Conservation (phyloP, 1,140 invertebrate species). For the Sycophila sp. region DNA sequence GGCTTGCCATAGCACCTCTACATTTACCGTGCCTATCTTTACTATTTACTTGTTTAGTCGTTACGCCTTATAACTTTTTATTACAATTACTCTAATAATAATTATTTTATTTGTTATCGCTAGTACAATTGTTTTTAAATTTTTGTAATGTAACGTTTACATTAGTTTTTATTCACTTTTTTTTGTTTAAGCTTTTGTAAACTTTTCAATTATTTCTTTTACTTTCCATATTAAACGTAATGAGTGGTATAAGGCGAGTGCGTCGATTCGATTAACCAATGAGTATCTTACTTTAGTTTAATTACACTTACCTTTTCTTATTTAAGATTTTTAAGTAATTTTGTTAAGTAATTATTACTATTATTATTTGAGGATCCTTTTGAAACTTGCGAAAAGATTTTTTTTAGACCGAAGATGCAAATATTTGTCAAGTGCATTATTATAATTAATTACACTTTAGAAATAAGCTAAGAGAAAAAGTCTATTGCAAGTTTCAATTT, state of each 20-base stretch:
- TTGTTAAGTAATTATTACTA: not conserved
- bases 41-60: constrained; percentile 27
- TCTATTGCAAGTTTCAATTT: not conserved
- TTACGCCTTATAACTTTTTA: constrained; percentile 48
- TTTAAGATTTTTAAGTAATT: too few species aligned
- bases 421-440: not conserved
- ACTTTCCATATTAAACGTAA: constrained; percentile 30
- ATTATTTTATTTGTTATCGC: constrained; percentile 52
- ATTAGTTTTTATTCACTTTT: constrained; percentile 43
- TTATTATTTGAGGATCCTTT: constrained; percentile 7
- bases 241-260: not conserved
- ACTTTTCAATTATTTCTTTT: constrained; percentile 41
- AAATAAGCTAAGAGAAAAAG: not conserved
- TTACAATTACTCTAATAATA: constrained; percentile 51
- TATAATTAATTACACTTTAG: not conserved
- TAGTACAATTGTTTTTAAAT: constrained; percentile 43
- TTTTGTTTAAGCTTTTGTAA: constrained; percentile 42
- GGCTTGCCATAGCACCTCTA: constrained; percentile 52
- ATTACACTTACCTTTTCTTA: not conserved
- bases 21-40: constrained; percentile 64
- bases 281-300: not conserved
- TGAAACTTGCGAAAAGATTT: not conserved
- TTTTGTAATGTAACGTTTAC: constrained; percentile 40
- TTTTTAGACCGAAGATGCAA: not conserved
- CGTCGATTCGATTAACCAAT: not conserved